phyloP scores from a whole-genome alignment of 2,888 invertebrate genomes.

The Cephus sareptanus region DNA sequence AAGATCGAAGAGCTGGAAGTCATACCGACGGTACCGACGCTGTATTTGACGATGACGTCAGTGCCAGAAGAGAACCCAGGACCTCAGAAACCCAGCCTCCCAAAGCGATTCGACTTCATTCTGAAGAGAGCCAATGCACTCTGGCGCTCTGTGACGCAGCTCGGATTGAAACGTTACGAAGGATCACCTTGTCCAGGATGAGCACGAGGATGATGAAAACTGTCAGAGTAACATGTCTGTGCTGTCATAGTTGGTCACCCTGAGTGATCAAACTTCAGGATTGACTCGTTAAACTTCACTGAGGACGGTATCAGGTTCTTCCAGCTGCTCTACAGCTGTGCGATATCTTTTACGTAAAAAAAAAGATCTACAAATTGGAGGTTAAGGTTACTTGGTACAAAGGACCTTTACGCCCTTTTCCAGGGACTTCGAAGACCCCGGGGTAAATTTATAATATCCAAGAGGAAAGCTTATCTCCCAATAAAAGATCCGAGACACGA shows the following conservation, averaged over 20 bases:
- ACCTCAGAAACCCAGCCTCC: not conserved
- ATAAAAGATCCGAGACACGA: conserved; percentile 33
- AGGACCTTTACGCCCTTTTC: not conserved
- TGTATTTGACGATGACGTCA: not conserved
- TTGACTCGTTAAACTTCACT: not conserved
- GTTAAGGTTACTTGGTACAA: not conserved
- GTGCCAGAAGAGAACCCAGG: not conserved
- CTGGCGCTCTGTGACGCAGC: not conserved
- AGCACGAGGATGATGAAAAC: conserved; percentile 22
- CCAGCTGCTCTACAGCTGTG: not conserved
- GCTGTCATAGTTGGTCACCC: conserved; percentile 19
- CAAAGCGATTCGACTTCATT: not conserved
- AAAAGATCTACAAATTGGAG: not conserved
- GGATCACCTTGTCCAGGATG: not conserved
- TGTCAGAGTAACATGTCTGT: conserved; percentile 33
- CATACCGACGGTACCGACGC: not conserved
- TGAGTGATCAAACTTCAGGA: conserved; percentile 33
- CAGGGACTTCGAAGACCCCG: not conserved
- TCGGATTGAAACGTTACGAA: not conserved
- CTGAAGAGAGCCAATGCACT: not conserved
- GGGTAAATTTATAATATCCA: not conserved
- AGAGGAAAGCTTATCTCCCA: not conserved
- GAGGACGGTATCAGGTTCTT: not conserved
- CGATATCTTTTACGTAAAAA: not conserved
- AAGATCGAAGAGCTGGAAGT: not conserved